A percentile compares a stretch with the other conserved stretches of the same genome.
Conservation (phyloP, 2,113 vertebrate species). For the Acanthisitta chloris region DNA sequence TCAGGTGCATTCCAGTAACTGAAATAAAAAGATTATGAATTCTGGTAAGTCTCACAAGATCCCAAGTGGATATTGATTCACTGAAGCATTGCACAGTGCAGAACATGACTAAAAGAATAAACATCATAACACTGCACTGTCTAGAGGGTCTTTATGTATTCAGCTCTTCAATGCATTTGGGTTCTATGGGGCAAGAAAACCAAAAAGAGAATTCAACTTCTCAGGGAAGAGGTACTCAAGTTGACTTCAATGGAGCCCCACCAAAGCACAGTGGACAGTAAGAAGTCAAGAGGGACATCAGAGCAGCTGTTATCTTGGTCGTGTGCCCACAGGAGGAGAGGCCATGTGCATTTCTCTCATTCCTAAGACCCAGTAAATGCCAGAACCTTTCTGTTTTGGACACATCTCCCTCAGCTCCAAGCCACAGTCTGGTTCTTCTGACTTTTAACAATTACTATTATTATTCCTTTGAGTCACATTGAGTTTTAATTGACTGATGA, state of each 20-base stretch:
- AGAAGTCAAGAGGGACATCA: background rate
- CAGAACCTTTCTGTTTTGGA: background rate
- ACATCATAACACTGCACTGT: background rate
- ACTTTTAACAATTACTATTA: background rate
- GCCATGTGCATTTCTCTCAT: background rate
- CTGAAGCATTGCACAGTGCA: background rate
- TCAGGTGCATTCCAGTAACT: background rate
- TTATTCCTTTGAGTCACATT: background rate
- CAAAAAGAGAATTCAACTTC: background rate
- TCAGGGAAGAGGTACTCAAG: background rate
- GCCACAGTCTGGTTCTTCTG: background rate
- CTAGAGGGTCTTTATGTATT: background rate
- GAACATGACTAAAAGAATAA: background rate
- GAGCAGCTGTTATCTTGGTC: background rate
- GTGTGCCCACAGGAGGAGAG: fast-evolving
- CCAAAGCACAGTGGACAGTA: background rate
- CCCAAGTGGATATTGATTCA: background rate
- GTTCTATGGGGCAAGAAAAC: background rate
- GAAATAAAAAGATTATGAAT: background rate
- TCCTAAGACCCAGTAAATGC: background rate
- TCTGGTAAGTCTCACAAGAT: background rate
- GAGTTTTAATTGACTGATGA: background rate
- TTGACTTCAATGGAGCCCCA: background rate
- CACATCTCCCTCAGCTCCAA: background rate
- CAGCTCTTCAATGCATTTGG: background rate